Percentiles rank a stretch among this genome's conserved stretches.
phyloP scores from a whole-genome alignment of 2,797 vertebrate genomes.

The Danionella dracula region DNA sequence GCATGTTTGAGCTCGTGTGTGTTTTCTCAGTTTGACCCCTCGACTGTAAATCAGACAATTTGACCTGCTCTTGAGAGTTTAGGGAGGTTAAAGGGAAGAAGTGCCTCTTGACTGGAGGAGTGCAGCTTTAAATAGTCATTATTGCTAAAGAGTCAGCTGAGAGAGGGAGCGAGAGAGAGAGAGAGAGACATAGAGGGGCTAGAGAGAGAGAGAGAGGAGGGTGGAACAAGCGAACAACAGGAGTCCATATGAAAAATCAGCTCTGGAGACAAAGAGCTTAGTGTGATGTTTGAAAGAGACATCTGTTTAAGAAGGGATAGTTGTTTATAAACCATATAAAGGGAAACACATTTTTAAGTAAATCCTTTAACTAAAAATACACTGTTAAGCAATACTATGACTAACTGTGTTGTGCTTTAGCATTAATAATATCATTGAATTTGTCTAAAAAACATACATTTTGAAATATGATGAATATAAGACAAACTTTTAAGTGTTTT shows the following conservation, averaged over 20 bases:
- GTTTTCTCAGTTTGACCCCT: slow-evolving; percentile 57
- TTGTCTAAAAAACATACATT: too few species aligned
- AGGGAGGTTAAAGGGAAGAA: slow-evolving; percentile 29
- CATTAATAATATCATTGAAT: too few species aligned
- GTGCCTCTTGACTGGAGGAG: slow-evolving; percentile 14
- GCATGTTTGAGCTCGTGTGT: slow-evolving; percentile 11
- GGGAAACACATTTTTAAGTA: too few species aligned
- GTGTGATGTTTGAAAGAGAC: background rate
- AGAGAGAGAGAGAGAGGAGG: background rate
- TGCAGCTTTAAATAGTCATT: slow-evolving; percentile 12
- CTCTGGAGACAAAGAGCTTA: slow-evolving; percentile 8
- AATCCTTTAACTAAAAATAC: too few species aligned
- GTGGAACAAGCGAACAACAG: background rate
- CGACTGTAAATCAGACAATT: slow-evolving; percentile 30
- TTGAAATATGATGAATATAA: too few species aligned
- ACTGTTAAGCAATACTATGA: too few species aligned
- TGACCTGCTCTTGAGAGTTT: slow-evolving; percentile 27
- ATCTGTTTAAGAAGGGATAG: background rate
- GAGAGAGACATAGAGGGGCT: background rate
- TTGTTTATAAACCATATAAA: too few species aligned
- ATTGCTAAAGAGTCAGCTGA: background rate
- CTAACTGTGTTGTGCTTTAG: too few species aligned
- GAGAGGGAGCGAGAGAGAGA: background rate
- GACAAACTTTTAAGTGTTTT: too few species aligned
- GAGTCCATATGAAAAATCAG: background rate